A percentile compares a stretch with the other conserved stretches of the same genome.
Evolutionary conservation across 2,797 vertebrate genomes (phyloP).

Genomic region (Triplophysa bombifrons): DNA sequence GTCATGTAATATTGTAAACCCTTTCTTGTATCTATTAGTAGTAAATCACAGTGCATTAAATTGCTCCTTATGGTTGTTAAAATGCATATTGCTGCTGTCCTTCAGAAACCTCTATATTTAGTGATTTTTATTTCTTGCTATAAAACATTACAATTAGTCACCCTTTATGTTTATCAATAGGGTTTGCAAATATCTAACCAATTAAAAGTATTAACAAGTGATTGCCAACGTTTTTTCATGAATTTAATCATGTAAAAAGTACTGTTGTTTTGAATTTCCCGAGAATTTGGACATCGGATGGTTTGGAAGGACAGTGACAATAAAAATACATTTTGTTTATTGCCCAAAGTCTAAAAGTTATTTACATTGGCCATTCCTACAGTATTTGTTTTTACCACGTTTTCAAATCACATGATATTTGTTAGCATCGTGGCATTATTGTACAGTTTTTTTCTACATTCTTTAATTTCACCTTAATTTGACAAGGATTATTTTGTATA

Average conservation of each 20-base stretch:
- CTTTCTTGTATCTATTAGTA: constrained; percentile 45
- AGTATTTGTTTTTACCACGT: constrained; percentile 51
- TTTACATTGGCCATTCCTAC: constrained; percentile 20
- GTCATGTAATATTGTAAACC: constrained; percentile 60
- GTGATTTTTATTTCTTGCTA: no score
- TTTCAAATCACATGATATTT: constrained; percentile 18
- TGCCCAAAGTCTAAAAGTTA: constrained; percentile 34
- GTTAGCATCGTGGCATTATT: constrained; percentile 30
- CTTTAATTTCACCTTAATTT: constrained; percentile 26
- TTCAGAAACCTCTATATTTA: no score
- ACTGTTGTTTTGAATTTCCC: no score
- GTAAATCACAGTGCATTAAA: constrained; percentile 29
- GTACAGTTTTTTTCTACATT: constrained; percentile 54
- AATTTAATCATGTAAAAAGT: no score
- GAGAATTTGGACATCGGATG: no score
- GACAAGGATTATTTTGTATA: constrained; percentile 75
- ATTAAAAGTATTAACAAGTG: no score
- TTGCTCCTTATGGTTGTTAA: not conserved
- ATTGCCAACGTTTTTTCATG: no score
- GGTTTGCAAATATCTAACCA: no score
- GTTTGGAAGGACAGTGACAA: no score
- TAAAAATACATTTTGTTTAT: constrained; percentile 19
- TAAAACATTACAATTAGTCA: no score
- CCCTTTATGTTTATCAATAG: no score
- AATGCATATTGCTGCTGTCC: no score